Evolutionary conservation across 2,113 vertebrate species (phyloP).

Genomic region (Dunckerocampus dactyliophorus): DNA sequence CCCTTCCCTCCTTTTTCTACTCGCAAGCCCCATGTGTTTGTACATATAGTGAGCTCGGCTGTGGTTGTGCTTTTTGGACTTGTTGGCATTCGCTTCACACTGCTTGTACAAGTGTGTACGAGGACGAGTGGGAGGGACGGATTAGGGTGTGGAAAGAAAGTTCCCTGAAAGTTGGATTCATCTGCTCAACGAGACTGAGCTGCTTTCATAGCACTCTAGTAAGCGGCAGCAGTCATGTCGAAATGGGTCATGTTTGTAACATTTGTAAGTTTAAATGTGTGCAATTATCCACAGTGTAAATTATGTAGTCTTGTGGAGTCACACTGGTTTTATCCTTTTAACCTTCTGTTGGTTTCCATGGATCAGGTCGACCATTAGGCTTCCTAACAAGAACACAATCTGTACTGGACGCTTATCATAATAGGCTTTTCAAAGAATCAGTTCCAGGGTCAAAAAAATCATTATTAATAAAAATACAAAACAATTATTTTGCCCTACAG

Average conservation of each 20-base stretch:
- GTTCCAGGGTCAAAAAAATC: neutral
- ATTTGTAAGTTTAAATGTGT: no score
- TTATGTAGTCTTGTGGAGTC: neutral
- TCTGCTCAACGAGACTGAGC: constrained; percentile 50
- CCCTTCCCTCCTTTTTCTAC: constrained; percentile 42
- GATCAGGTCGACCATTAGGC: neutral
- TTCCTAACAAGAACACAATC: no score
- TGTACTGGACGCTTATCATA: no score
- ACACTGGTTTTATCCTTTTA: no score
- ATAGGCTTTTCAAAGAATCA: no score
- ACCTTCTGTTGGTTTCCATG: neutral
- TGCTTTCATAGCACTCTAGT: constrained; percentile 30
- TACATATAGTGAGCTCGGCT: constrained; percentile 34
- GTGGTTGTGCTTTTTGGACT: constrained; percentile 42
- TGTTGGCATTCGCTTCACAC: constrained; percentile 50
- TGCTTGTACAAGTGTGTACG: constrained; percentile 27
- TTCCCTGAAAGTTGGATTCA: constrained; percentile 59
- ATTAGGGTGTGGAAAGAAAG: constrained; percentile 66
- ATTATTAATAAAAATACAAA: neutral
- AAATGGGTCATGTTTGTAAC: constrained; percentile 25
- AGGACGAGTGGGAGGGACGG: constrained; percentile 26
- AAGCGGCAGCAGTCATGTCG: constrained; percentile 31
- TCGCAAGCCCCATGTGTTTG: constrained; percentile 26
- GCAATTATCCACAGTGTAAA: no score
- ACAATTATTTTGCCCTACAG: no score